Evolutionary conservation across 2,113 vertebrate species (phyloP).

Genomic region (Catagonus wagneri): DNA sequence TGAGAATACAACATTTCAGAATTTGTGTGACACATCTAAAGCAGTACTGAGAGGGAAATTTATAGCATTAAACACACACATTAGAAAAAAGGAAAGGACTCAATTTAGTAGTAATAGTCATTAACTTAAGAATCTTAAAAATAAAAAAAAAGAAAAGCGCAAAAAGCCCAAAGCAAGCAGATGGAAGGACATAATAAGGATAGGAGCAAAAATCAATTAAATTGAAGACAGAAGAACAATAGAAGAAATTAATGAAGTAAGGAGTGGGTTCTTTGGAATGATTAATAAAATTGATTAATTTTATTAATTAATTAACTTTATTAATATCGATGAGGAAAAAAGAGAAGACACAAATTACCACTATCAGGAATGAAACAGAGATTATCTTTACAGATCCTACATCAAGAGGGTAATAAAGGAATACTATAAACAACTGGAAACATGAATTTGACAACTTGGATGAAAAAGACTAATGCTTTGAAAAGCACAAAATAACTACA

Average conservation of each 20-base stretch:
- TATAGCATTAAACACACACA: not conserved
- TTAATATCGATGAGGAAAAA: not conserved
- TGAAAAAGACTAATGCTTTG: not conserved
- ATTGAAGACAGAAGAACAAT: not conserved
- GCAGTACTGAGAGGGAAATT: not conserved
- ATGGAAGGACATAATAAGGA: not conserved
- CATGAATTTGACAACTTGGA: not conserved
- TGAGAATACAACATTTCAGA: not conserved
- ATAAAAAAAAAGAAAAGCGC: not conserved
- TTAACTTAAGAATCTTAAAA: not conserved
- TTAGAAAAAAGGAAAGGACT: not conserved
- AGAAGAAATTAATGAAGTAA: not conserved
- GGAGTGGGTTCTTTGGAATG: not conserved
- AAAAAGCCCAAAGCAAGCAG: not conserved
- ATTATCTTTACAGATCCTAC: not conserved
- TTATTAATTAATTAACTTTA: no score
- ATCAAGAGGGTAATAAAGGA: not conserved
- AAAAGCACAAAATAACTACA: not conserved
- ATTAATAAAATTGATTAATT: constrained; percentile 14
- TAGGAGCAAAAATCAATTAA: not conserved
- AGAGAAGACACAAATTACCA: not conserved
- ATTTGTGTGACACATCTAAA: not conserved
- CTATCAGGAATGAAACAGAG: not conserved
- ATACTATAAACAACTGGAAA: not conserved
- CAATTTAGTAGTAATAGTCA: not conserved